Conservation (phyloP, 1,140 invertebrate genomes). For the Drosophila yakuba region DNA sequence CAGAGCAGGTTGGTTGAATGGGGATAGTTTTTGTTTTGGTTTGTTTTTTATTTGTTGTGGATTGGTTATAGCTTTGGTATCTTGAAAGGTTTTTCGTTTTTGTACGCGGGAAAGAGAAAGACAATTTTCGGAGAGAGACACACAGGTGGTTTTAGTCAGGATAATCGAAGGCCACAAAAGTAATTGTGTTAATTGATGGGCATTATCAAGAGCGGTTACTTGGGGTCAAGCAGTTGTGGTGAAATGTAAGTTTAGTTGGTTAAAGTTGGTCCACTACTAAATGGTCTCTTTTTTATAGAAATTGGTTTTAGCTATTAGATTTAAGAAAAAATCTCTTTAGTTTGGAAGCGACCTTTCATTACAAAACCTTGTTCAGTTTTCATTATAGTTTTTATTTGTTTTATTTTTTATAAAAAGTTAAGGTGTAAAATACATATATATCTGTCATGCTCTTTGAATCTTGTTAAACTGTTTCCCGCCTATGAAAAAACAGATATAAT, state of each 20-base stretch:
- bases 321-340: too few species aligned
- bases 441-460: too few species aligned
- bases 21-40: conserved; percentile 32
- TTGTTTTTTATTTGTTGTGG: conserved; percentile 17
- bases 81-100: conserved; percentile 30
- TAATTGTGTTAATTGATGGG: conserved; percentile 36
- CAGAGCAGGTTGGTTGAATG: conserved; percentile 54
- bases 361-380: too few species aligned
- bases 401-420: too few species aligned
- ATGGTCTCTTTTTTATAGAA: not conserved
- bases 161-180: conserved; percentile 38
- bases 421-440: too few species aligned
- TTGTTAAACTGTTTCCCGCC: too few species aligned
- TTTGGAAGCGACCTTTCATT: too few species aligned
- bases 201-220: conserved; percentile 13
- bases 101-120: conserved; percentile 46
- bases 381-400: too few species aligned
- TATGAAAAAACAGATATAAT: not conserved
- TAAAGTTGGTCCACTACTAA: too few species aligned
- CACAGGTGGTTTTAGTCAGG: conserved; percentile 42
- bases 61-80: conserved; percentile 48
- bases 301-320: not conserved
- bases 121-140: conserved; percentile 51
- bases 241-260: not conserved
- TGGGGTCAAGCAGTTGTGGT: conserved; percentile 3